Percentiles rank a stretch among this genome's conserved stretches.
phyloP scores from a whole-genome alignment of 2,888 invertebrate species.

The Hecatera dysodea region DNA sequence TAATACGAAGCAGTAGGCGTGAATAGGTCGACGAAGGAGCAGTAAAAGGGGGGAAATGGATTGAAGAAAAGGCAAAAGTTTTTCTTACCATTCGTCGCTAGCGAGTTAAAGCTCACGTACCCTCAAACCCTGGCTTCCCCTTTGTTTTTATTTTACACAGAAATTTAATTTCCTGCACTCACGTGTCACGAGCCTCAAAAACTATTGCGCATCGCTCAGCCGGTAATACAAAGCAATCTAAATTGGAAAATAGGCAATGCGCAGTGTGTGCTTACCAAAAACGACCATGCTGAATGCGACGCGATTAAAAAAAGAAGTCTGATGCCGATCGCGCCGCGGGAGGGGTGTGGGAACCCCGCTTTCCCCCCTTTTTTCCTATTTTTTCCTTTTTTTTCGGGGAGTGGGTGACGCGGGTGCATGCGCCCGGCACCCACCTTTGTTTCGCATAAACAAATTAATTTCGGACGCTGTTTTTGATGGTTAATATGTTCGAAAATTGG shows the following conservation, averaged over 20 bases:
- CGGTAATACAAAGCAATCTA: constrained; percentile 91
- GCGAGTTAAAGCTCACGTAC: constrained; percentile 19
- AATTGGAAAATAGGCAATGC: constrained; percentile 91
- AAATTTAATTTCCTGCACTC: constrained; percentile 88
- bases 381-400: constrained; percentile 88
- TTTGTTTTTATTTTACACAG: constrained; percentile 75
- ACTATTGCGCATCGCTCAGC: constrained; percentile 90
- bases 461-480: constrained; percentile 90
- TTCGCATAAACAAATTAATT: constrained; percentile 91
- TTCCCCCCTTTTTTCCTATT: constrained; percentile 82
- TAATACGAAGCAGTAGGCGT: not conserved
- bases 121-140: constrained; percentile 38
- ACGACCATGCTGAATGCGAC: constrained; percentile 89
- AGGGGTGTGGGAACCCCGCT: constrained; percentile 79
- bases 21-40: not conserved
- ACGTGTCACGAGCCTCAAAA: constrained; percentile 89
- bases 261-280: constrained; percentile 91
- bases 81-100: constrained; percentile 29
- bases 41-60: not conserved
- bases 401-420: constrained; percentile 89
- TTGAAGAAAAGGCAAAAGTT: constrained; percentile 1
- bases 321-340: constrained; percentile 90
- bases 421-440: constrained; percentile 90
- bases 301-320: constrained; percentile 91
- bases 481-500: constrained; percentile 88